Evolutionary conservation across 2,113 vertebrate genomes (phyloP).

Genomic region (Toxotes jaculatrix): DNA sequence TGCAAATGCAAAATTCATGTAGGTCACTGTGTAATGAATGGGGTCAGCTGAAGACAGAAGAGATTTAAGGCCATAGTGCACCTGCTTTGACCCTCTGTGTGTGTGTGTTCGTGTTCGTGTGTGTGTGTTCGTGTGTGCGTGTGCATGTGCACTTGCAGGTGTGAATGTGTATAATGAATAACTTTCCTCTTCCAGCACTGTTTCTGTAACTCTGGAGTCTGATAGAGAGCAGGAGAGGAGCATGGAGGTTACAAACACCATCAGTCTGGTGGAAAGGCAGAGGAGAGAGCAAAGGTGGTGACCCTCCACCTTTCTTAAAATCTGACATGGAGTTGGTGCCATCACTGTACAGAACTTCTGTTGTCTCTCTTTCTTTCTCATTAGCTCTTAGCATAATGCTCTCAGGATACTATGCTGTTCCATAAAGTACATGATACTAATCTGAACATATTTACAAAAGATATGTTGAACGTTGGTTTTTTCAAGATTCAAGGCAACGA

Average conservation of each 20-base stretch:
- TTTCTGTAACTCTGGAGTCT: slow-evolving; percentile 3
- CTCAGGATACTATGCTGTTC: too few species aligned
- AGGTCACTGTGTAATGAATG: slow-evolving; percentile 19
- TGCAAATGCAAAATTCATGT: too few species aligned
- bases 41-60: neutral
- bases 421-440: too few species aligned
- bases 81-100: neutral
- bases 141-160: neutral
- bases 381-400: too few species aligned
- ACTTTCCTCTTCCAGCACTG: neutral
- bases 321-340: neutral
- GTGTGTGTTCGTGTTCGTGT: neutral
- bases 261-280: slow-evolving; percentile 1
- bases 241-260: neutral
- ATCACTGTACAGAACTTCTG: neutral
- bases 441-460: too few species aligned
- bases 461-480: too few species aligned
- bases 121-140: neutral
- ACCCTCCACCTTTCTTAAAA: slow-evolving; percentile 1
- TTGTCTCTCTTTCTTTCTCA: neutral
- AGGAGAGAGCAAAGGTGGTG: neutral
- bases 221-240: neutral
- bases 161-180: slow-evolving; percentile 18
- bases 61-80: neutral
- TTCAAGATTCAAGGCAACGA: neutral